These are phyloP conservation scores for Araneus ventricosus DNA, from an alignment of 1,140 invertebrate genomes.

Conservation along the genomic window DNA sequence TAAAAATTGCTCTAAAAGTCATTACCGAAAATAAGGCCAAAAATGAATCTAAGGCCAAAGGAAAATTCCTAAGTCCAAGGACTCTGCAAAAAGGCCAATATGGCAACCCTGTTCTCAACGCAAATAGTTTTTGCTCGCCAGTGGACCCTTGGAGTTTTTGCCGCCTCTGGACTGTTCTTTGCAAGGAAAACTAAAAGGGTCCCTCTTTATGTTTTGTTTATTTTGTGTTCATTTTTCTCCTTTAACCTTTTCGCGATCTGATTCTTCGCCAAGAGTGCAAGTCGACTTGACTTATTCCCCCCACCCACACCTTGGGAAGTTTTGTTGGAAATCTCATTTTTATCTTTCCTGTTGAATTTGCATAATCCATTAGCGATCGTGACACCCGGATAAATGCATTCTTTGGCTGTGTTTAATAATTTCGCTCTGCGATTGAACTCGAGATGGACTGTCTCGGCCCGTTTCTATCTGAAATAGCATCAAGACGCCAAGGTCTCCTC, in stretches of 20 bases:
- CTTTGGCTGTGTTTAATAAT: constrained; percentile 42
- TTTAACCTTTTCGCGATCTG: constrained; percentile 30
- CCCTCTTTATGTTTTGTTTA: background rate
- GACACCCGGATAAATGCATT: constrained; percentile 41
- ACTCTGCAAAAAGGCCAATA: too few relatives aligned
- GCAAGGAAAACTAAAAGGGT: background rate
- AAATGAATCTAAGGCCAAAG: too few relatives aligned
- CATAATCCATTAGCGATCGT: constrained; percentile 63
- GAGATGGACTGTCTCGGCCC: background rate
- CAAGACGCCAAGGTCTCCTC: background rate
- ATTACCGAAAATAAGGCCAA: too few relatives aligned
- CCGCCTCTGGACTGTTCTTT: background rate
- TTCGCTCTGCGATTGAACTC: constrained; percentile 15
- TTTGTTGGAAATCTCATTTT: constrained; percentile 30
- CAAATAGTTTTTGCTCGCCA: constrained; percentile 43
- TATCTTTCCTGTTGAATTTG: constrained; percentile 18
- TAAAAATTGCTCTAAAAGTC: too few relatives aligned
- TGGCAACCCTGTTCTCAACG: too few relatives aligned
- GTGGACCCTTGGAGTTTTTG: background rate
- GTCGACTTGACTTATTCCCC: background rate
- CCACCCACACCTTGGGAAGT: constrained; percentile 21
- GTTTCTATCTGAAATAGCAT: constrained; percentile 17
- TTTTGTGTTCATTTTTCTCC: background rate
- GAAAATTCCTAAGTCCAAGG: too few relatives aligned
- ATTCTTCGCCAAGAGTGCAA: background rate